phyloP scores from a whole-genome alignment of 2,888 invertebrate species.

The Apotomis turbidana region DNA sequence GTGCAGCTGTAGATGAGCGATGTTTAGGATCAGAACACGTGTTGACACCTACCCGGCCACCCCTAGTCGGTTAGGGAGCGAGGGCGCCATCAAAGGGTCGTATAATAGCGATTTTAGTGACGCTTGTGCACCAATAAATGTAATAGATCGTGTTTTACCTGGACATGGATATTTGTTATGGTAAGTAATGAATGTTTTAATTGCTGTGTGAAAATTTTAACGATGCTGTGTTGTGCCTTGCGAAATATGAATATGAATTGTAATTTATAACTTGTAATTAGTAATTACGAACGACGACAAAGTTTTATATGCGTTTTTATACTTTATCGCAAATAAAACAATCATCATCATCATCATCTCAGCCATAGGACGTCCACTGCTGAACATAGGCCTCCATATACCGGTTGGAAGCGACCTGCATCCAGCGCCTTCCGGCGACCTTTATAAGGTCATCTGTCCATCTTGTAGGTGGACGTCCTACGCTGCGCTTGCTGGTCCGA shows the following conservation, averaged over 20 bases:
- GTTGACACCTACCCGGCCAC: conserved; percentile 71
- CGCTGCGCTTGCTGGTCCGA: too few relatives aligned
- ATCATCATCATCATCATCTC: too few relatives aligned
- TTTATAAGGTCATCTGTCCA: too few relatives aligned
- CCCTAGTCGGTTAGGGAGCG: conserved; percentile 60
- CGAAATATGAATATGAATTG: conserved; percentile 5
- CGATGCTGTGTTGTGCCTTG: not conserved
- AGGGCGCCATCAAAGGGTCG: conserved; percentile 60
- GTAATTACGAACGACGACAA: not conserved
- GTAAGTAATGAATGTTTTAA: conserved; percentile 24
- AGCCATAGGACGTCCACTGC: too few relatives aligned
- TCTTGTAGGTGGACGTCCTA: too few relatives aligned
- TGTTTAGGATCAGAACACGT: conserved; percentile 76
- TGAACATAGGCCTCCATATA: too few relatives aligned
- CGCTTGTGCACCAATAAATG: conserved; percentile 66
- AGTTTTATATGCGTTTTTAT: too few relatives aligned
- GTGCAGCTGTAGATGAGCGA: conserved; percentile 22
- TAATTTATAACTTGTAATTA: not conserved
- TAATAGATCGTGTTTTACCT: conserved; percentile 48
- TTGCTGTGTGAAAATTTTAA: conserved; percentile 32
- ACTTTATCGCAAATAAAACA: too few relatives aligned
- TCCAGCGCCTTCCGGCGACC: too few relatives aligned
- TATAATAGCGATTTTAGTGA: conserved; percentile 71
- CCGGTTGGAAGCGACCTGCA: too few relatives aligned
- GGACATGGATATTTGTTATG: conserved; percentile 29